Percentiles rank a stretch among this genome's conserved stretches.
phyloP scores from a whole-genome alignment of 2,113 vertebrate genomes.

The Dendrocopos noguchii region DNA sequence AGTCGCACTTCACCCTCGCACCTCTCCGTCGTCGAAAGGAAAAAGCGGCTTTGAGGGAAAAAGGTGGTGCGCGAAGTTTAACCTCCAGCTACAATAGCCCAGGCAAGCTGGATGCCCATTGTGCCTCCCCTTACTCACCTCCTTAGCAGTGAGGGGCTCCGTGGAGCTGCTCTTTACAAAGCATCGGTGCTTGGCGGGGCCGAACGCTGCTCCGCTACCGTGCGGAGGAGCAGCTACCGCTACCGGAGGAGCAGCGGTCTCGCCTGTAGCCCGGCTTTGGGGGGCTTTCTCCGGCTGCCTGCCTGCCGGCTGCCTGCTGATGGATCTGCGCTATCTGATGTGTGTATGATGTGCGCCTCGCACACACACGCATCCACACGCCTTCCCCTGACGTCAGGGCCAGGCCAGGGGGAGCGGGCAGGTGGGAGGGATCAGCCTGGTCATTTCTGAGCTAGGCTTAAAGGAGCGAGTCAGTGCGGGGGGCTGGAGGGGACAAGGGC shows the following conservation, averaged over 20 bases:
- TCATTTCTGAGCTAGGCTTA: constrained; percentile 65
- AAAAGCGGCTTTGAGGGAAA: background rate
- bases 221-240: background rate
- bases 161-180: background rate
- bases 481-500: background rate
- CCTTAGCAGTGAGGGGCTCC: background rate
- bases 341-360: constrained; percentile 45
- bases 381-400: constrained; percentile 76
- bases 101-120: background rate
- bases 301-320: constrained; percentile 11
- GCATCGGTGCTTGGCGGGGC: background rate
- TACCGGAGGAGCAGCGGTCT: background rate
- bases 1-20: background rate
- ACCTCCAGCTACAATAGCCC: background rate
- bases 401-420: constrained; percentile 44
- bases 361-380: constrained; percentile 63
- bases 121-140: constrained; percentile 31
- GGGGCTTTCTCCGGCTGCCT: background rate
- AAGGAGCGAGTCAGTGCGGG: constrained; percentile 40
- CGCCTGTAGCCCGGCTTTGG: background rate
- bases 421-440: constrained; percentile 68
- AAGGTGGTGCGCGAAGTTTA: background rate
- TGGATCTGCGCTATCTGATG: constrained; percentile 16
- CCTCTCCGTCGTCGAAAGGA: background rate
- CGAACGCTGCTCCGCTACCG: background rate